Percentiles rank a stretch among this genome's conserved stretches.
These are phyloP conservation scores for Drosophila koepferae DNA, from an alignment of 2,888 invertebrate genomes.

Conservation along the genomic window DNA sequence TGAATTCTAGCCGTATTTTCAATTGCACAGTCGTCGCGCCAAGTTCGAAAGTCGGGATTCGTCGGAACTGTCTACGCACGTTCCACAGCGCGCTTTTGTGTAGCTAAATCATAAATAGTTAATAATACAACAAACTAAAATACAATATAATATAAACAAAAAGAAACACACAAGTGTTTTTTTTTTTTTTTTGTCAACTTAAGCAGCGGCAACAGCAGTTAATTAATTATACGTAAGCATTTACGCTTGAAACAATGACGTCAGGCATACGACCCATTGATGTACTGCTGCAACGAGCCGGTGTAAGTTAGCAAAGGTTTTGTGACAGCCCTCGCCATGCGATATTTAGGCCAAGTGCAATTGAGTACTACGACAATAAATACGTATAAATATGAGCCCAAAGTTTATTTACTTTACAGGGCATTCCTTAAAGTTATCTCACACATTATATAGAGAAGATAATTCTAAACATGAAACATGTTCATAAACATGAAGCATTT, in stretches of 20 bases:
- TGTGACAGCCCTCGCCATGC: conserved; percentile 25
- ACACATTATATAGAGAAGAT: not conserved
- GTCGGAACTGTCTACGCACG: conserved; percentile 16
- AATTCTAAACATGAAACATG: not conserved
- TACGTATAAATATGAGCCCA: not conserved
- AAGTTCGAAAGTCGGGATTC: conserved; percentile 51
- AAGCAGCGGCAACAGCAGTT: not conserved
- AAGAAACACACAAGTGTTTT: conserved; percentile 35
- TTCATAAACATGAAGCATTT: not conserved
- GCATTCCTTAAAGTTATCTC: not conserved
- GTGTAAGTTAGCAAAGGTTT: conserved; percentile 63
- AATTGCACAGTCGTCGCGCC: conserved; percentile 73
- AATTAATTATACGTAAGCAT: conserved; percentile 9
- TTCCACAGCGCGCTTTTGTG: conserved; percentile 29
- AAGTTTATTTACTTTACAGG: not conserved
- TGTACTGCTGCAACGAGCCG: conserved; percentile 83
- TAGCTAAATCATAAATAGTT: conserved; percentile 14
- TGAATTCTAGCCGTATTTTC: conserved; percentile 71
- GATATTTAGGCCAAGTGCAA: conserved; percentile 68
- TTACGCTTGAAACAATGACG: conserved; percentile 71
- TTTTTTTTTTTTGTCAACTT: conserved; percentile 1
- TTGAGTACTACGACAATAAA: conserved; percentile 12
- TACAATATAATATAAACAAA: conserved; percentile 16
- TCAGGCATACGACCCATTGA: conserved; percentile 82
- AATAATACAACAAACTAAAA: conserved; percentile 8